These are phyloP conservation scores for Microvelia longipes DNA, from an alignment of 1,140 invertebrate species.

Conservation along the genomic window DNA sequence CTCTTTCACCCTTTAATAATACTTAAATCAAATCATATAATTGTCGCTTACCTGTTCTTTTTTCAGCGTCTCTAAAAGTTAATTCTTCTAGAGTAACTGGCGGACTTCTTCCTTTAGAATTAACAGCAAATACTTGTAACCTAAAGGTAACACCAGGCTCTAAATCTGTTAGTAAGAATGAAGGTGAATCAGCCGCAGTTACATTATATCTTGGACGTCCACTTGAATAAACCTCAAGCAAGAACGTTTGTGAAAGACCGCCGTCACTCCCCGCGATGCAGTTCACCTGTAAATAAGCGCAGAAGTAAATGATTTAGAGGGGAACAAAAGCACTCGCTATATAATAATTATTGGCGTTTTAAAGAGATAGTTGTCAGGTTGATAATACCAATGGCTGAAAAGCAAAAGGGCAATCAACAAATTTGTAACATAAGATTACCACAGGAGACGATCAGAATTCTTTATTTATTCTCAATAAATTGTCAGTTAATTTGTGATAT, in stretches of 20 bases:
- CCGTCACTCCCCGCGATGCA: constrained; percentile 68
- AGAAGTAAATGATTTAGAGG: too few relatives aligned
- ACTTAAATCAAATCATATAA: too few relatives aligned
- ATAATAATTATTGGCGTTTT: too few relatives aligned
- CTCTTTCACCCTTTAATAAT: too few relatives aligned
- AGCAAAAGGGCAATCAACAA: too few relatives aligned
- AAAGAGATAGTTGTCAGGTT: too few relatives aligned
- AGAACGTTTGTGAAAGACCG: constrained; percentile 62
- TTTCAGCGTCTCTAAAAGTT: constrained; percentile 61
- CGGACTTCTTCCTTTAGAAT: constrained; percentile 58
- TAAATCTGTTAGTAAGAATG: constrained; percentile 50
- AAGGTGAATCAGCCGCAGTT: constrained; percentile 45
- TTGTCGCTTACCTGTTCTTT: constrained; percentile 50
- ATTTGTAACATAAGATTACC: too few relatives aligned
- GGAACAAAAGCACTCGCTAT: too few relatives aligned
- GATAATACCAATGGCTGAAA: too few relatives aligned
- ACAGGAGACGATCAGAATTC: too few relatives aligned
- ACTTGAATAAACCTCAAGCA: constrained; percentile 56
- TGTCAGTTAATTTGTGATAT: too few relatives aligned
- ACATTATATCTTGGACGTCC: constrained; percentile 44
- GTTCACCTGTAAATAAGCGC: constrained; percentile 50
- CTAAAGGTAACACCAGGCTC: constrained; percentile 57
- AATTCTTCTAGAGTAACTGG: constrained; percentile 53
- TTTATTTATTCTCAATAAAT: too few relatives aligned
- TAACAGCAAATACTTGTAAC: constrained; percentile 56